Conservation (phyloP, 2,113 vertebrate genomes). For the Talpa occidentalis region DNA sequence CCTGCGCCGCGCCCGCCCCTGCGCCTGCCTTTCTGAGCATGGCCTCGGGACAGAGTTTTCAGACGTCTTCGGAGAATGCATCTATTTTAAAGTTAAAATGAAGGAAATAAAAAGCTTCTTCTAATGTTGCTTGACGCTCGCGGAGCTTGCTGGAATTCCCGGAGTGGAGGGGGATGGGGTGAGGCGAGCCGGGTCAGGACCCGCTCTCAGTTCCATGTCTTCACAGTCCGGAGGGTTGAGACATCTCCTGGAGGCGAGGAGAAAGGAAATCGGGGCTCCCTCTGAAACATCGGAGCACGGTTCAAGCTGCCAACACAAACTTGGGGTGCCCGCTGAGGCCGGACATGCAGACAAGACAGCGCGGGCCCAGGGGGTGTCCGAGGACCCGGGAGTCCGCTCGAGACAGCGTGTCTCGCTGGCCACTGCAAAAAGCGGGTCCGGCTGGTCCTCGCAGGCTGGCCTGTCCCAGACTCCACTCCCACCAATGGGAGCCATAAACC, state of each 20-base stretch:
- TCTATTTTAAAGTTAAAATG: background rate
- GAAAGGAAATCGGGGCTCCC: no score
- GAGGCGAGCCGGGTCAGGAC: rapidly evolving
- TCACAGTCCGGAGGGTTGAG: rapidly evolving
- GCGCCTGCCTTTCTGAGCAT: background rate
- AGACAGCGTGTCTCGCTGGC: background rate
- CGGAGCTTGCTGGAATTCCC: background rate
- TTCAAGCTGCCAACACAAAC: background rate
- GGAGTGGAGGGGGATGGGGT: rapidly evolving
- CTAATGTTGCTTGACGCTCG: background rate
- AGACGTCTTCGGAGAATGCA: background rate
- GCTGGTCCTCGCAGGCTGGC: rapidly evolving
- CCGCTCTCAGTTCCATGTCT: background rate
- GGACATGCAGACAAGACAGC: rapidly evolving
- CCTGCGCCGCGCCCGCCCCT: no score
- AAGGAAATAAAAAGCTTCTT: background rate
- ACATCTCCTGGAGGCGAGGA: background rate
- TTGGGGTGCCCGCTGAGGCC: rapidly evolving
- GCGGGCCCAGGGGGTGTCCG: background rate
- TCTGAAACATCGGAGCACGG: no score
- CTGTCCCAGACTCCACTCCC: background rate
- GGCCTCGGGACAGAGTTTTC: background rate
- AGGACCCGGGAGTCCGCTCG: background rate
- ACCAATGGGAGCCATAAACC: background rate
- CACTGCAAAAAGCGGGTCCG: background rate